Percentiles rank a stretch among this genome's conserved stretches.
phyloP scores from a whole-genome alignment of 2,888 invertebrate genomes.

The Allygus modestus region DNA sequence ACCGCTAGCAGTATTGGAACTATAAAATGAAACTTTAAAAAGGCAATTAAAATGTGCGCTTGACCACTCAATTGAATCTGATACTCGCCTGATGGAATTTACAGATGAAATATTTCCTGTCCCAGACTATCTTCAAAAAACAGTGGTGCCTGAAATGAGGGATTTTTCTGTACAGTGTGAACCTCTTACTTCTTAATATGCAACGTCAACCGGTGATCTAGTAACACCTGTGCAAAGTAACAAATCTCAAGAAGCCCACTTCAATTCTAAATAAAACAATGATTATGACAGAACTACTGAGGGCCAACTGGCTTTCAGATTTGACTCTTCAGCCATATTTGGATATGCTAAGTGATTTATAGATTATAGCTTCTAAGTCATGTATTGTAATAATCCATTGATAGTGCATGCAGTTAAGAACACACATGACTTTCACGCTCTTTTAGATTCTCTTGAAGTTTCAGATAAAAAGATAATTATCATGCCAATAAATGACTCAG shows the following conservation, averaged over 20 bases:
- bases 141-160: neutral
- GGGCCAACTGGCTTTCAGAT: conserved; percentile 5
- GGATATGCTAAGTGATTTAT: neutral
- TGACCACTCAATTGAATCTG: neutral
- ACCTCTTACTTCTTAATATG: neutral
- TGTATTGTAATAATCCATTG: conserved; percentile 27
- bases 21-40: neutral
- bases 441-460: neutral
- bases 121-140: neutral
- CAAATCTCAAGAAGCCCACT: neutral
- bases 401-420: conserved; percentile 8
- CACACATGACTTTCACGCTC: neutral
- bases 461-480: neutral
- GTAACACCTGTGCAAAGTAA: neutral
- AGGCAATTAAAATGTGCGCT: neutral
- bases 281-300: neutral
- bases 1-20: neutral
- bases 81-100: neutral
- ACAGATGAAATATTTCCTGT: neutral
- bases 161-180: neutral
- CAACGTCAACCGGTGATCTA: neutral
- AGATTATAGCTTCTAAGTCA: neutral
- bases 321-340: conserved; percentile 12
- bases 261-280: neutral
- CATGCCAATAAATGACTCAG: conserved; percentile 15